Base-by-base conservation (phyloP, 2,888 invertebrate species). In the Calameuta idolon region DNA sequence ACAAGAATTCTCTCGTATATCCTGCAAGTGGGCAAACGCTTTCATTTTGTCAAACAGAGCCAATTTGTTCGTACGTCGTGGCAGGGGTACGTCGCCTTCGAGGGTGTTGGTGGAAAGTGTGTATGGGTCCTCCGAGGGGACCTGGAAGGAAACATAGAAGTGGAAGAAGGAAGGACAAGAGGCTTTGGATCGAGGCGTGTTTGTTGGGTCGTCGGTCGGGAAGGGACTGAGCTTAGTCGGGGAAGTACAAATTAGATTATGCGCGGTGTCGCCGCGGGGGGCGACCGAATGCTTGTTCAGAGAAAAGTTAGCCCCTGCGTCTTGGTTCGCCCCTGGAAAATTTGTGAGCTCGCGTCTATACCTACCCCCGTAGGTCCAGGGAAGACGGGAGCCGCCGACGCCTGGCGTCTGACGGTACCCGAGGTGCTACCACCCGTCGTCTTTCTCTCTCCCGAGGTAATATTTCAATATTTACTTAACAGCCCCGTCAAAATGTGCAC, bases 191-290 rank as follows among this genome's bases (percentile, higher is more conserved):
- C 71, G 12, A 34, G 71, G 31, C 71, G 33, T 31, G 71, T 71
- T 71, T 71, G 71, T 71, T 71, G 31, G 31, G 71, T 71, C 15
- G 71, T 71, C 71, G 71, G 31, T 71, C 15, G 71, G 4, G 35
- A 35, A 69, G 74, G 31, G 34, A 37, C 31, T 69, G 35, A 23
- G 85, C 85, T 87, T 86, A 86, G 86, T 86, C 85, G 85, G 83
- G 87, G 79, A 88, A 89, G 86, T 89, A 89, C 89, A 90, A 89
- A 90, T 90, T 89, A 89, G 89, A 90, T 90, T 87, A 82, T 81
- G 78, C 78, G 78, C 78, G 78, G 73, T 79, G 77, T 77, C 80
- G 78, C 82, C 82, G 77, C 71, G 82, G 79, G 80, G 81, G 77
- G 81, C 81, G 69, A 37, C 78, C 74, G 74, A 69, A 40, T 34